Conservation (phyloP, 2,888 invertebrate genomes). For the Rhyacophila evoluta region DNA sequence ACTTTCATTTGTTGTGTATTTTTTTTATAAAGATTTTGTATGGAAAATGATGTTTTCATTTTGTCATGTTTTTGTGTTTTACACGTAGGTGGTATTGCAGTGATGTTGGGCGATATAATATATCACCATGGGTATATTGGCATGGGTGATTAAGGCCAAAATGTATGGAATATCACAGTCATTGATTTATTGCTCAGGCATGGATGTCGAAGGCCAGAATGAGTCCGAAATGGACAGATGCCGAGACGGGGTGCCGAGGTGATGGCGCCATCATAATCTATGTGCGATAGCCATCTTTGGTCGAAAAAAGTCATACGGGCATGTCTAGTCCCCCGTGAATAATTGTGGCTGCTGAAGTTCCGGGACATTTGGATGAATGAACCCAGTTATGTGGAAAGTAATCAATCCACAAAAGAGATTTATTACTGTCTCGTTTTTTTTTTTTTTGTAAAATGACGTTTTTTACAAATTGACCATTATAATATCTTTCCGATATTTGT, state of each 20-base stretch:
- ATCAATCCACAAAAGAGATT: no score
- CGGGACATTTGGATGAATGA: not conserved
- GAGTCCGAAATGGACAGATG: conserved; percentile 9
- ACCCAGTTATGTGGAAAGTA: no score
- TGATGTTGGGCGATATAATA: not conserved
- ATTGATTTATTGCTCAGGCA: conserved; percentile 3
- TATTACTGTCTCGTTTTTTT: no score
- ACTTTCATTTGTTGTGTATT: no score
- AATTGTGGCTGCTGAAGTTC: not conserved
- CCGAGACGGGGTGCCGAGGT: not conserved
- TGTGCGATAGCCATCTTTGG: not conserved
- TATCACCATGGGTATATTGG: not conserved
- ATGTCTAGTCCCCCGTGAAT: not conserved
- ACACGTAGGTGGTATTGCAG: not conserved
- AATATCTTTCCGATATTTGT: no score
- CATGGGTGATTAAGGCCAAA: not conserved
- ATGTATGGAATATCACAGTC: not conserved
- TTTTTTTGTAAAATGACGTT: no score
- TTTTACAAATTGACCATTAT: no score
- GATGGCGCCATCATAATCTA: not conserved
- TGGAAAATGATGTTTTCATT: no score
- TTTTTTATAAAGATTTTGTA: no score
- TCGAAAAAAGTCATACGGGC: conserved; percentile 1
- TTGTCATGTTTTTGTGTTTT: no score
- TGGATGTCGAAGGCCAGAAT: not conserved